Evolutionary conservation across 2,888 invertebrate species (phyloP), one percentile per base, ranked within the genome.

Genomic region (Ochropleura plecta): DNA sequence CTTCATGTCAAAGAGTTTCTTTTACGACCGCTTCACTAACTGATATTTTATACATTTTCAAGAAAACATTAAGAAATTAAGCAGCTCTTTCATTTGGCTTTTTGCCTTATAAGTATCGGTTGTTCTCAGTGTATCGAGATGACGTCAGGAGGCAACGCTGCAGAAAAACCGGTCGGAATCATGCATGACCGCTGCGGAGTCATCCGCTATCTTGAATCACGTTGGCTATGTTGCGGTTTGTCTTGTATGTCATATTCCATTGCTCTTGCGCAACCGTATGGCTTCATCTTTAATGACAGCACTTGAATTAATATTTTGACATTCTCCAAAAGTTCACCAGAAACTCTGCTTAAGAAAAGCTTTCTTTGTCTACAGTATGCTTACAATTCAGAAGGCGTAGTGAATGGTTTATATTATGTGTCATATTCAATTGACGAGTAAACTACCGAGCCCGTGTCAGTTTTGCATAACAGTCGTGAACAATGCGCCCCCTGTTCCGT

Each of bases 101-200:
- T 91, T 92, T 88, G 79, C 91, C 91, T 87, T 92, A 90, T 90
- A 92, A 89, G 91, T 88, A 90, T 89, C 80, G 89, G 84, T 88
- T 90, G 86, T 88, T 90, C 84, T 89, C 88, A 83, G 88, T 89
- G 89, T 88, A 88, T 89, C 82, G 85, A 76, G 82, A 81, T 95
- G 95, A 95, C 95, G 95, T 95, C 95, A 95, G 81, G 77, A 76
- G 83, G 81, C 86, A 87, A 88, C 85, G 84, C 88, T 88, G 93
- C 93, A 93, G 92, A 92, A 93, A 94, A 96, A 96, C 96, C 95
- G 94, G 96, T 95, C 89, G 85, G 90, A 90, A 89, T 93, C 91
- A 94, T 91, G 93, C 92, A 90, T 91, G 93, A 94, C 94, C 93
- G 93, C 92, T 90, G 91, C 86, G 87, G 88, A 92, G 92, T 94